Evolutionary conservation across 2,888 invertebrate species (phyloP).

Genomic region (Cryptocheilus praepositus): DNA sequence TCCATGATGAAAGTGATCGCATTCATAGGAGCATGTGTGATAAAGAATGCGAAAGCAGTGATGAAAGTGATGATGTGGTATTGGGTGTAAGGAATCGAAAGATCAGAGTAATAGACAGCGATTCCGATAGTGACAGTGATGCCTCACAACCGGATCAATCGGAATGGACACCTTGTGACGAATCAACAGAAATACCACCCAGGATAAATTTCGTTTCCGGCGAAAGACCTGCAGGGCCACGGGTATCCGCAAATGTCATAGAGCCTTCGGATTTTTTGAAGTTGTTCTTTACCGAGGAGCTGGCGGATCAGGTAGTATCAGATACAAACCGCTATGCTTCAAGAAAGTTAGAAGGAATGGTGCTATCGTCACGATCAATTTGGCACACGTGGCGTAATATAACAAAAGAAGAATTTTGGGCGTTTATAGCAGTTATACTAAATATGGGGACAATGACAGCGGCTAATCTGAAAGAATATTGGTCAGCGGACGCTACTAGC

Average conservation of each 20-base stretch:
- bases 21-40: slow-evolving; percentile 1
- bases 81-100: slow-evolving; percentile 17
- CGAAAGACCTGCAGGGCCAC: too few species aligned
- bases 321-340: too few species aligned
- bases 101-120: slow-evolving; percentile 7
- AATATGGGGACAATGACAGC: too few species aligned
- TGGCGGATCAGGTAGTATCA: too few species aligned
- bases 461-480: slow-evolving; percentile 1
- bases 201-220: too few species aligned
- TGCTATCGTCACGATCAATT: slow-evolving; percentile 23
- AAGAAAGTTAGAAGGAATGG: too few species aligned
- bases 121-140: slow-evolving; percentile 17
- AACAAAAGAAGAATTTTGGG: too few species aligned
- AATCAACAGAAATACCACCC: slow-evolving; percentile 10
- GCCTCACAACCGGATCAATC: slow-evolving; percentile 9
- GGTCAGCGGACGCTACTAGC: slow-evolving; percentile 4
- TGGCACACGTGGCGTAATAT: slow-evolving; percentile 36
- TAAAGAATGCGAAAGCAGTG: slow-evolving; percentile 17
- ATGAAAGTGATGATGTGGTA: slow-evolving; percentile 17
- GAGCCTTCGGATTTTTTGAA: slow-evolving; percentile 9
- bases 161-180: slow-evolving; percentile 17
- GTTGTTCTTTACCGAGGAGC: slow-evolving; percentile 3
- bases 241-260: neutral
- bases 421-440: slow-evolving; percentile 42
- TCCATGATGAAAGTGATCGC: slow-evolving; percentile 12